Evolutionary conservation across 2,797 vertebrate species (phyloP), one percentile per base, ranked within the genome.

Genomic region (Chaunax sp.): DNA sequence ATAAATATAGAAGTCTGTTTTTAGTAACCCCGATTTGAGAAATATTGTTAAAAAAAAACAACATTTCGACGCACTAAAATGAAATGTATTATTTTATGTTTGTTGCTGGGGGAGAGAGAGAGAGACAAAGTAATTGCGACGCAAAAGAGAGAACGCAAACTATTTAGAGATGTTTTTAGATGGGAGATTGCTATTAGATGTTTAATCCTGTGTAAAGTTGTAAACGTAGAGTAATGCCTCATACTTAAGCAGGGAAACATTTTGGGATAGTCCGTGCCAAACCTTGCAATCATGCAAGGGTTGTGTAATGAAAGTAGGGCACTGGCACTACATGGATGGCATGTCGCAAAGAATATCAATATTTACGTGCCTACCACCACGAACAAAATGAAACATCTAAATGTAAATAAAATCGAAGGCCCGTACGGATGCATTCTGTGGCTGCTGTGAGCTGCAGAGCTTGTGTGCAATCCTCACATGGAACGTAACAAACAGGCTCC

Each of bases 201-300:
- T 89, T 92, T 92, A 91, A 92, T 92, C 92, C 86, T 45, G 58
- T 37, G 56, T 81, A 65, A 68, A 75, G 89, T 85, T 90, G 89
- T 84, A 86, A 88, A 84, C 81, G 85, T 51, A 85, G 75, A 87
- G 84, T 87, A 91, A 91, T 88, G 86, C 80, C 67, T 67, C 74
- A 80, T 83, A 87, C 87, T 90, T 86, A 86, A 85, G 84, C 83
- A 64, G 83, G 64, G 83, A 87, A 90, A 92, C 85, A 88, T 90
- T 84, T 85, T 70, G 45, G 76, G 64, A 69, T 30, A 55, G 64
- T 58, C 58, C 2, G 40, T 77, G 89, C 85, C 87, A 86, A 84
- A 87, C 71, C 49, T 74, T 37, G 76, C 72, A 82, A 80, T 86
- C 87, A 78, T 84, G 79, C 82, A 73, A 86, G 70, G 65, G 77